Percentiles rank a stretch among this genome's conserved stretches.
phyloP scores from a whole-genome alignment of 2,888 invertebrate species.

The Hermaeophaga mercurialis region DNA sequence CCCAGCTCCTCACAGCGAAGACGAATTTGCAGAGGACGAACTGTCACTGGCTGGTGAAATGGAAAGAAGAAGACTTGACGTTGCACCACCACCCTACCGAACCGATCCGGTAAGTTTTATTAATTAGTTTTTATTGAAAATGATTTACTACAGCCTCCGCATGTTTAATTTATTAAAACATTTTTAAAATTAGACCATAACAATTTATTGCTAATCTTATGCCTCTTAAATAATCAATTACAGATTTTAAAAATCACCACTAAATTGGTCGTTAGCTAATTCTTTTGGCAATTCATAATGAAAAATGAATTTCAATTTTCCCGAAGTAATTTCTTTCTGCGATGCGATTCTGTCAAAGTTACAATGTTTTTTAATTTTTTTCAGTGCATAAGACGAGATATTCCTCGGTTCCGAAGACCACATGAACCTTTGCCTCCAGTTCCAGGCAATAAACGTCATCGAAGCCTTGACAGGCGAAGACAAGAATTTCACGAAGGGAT shows the following conservation, averaged over 20 bases:
- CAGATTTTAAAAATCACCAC: too few species aligned
- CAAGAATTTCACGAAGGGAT: slow-evolving; percentile 82
- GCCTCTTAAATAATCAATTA: too few species aligned
- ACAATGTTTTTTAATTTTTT: slow-evolving; percentile 5
- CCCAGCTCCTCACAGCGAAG: slow-evolving; percentile 74
- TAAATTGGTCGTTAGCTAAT: too few species aligned
- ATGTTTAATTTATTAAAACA: neutral
- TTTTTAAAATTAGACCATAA: too few species aligned
- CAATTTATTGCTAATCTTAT: too few species aligned
- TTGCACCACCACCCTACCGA: slow-evolving; percentile 57
- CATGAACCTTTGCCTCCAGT: slow-evolving; percentile 66
- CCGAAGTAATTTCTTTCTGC: too few species aligned
- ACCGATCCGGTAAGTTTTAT: slow-evolving; percentile 38
- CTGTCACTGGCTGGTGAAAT: slow-evolving; percentile 64
- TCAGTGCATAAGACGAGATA: slow-evolving; percentile 56
- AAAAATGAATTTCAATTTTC: too few species aligned
- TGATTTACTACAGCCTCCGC: neutral
- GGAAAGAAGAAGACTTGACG: slow-evolving; percentile 49
- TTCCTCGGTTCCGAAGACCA: slow-evolving; percentile 63
- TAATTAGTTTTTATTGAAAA: neutral
- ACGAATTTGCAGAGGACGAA: slow-evolving; percentile 86
- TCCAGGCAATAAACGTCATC: slow-evolving; percentile 60
- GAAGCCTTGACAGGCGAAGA: slow-evolving; percentile 62
- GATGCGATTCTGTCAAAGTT: too few species aligned
- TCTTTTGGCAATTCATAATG: too few species aligned